Base-by-base conservation (phyloP, 2,888 invertebrate genomes). In the Lamproptera curius region DNA sequence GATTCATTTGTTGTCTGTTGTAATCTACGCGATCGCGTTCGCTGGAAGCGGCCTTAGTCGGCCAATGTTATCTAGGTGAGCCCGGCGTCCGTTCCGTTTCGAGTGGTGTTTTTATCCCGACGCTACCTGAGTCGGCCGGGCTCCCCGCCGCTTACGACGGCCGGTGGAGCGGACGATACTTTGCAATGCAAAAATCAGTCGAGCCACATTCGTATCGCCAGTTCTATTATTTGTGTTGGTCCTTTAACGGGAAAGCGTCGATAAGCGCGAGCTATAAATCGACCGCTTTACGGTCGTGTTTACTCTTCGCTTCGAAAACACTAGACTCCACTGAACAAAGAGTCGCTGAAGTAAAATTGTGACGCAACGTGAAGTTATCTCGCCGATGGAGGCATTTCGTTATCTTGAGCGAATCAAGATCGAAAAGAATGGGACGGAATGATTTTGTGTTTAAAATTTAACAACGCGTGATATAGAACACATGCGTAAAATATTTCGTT, bases 71-170 rank as follows among this genome's bases (percentile, higher is more conserved):
- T 84, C 83, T 84, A 83, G 83, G 82, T 76, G 76, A 76, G 74
- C 67, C 68, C 70, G 61, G 64, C 71, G 81, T 72, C 72, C 77
- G 82, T 58, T 81, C 76, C 81, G 74, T 80, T 79, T 83, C 72
- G 70, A 85, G 83, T 80, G 77, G 74, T 67, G 80, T 83, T 85
- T 86, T 84, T 82, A 84, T 85, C 79, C 84, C 79, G 73, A 67
- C 70, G 67, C 80, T 85, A 85, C 83, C 84, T 85, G 85, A 71
- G 68, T 37, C 58, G 54, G 50, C 50, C 42, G 47, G 55, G 46
- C 52, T 47, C 48, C 51, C 55, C 53, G 55, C 51, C 41, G 51
- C 68, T 76, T 75, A 76, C 75, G 66, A 62, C 57, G 60, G 64
- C 63, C 57, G 64, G 58, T 63, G 52, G 47, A 65, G 58, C 59